Percentiles rank a stretch among this genome's conserved stretches.
Conservation (phyloP, 2,113 vertebrate genomes). For the Notarius lentiginosus region DNA sequence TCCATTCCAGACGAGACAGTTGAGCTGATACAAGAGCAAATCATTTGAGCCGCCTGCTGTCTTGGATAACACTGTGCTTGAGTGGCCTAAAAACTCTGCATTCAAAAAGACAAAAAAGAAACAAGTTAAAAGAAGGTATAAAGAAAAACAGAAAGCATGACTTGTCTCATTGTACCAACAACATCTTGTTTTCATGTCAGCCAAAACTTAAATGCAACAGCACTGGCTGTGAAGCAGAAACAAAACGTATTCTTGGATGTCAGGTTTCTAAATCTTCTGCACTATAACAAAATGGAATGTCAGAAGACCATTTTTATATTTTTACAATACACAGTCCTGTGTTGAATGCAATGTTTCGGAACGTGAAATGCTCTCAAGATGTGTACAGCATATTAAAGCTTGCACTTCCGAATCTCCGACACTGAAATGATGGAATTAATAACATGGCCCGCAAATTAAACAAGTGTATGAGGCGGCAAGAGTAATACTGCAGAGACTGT, state of each 20-base stretch:
- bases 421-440: constrained; percentile 24
- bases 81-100: neutral
- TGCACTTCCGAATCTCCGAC: neutral
- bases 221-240: constrained; percentile 27
- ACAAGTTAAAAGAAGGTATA: neutral
- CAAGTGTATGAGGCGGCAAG: neutral
- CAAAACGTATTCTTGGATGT: constrained; percentile 17
- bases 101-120: neutral
- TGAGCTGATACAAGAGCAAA: constrained; percentile 1
- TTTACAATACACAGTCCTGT: constrained; percentile 2
- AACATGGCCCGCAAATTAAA: constrained; percentile 31
- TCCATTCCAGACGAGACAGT: constrained; percentile 10
- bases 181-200: constrained; percentile 23
- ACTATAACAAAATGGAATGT: constrained; percentile 24
- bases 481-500: neutral
- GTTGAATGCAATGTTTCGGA: neutral
- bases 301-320: neutral
- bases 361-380: neutral
- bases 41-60: neutral
- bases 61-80: neutral
- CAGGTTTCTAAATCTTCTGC: constrained; percentile 20
- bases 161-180: constrained; percentile 19
- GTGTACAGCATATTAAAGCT: neutral
- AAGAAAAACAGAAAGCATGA: neutral
- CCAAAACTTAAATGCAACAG: constrained; percentile 21